Conservation (phyloP, 2,888 invertebrate genomes). For the Drosophila tripunctata region DNA sequence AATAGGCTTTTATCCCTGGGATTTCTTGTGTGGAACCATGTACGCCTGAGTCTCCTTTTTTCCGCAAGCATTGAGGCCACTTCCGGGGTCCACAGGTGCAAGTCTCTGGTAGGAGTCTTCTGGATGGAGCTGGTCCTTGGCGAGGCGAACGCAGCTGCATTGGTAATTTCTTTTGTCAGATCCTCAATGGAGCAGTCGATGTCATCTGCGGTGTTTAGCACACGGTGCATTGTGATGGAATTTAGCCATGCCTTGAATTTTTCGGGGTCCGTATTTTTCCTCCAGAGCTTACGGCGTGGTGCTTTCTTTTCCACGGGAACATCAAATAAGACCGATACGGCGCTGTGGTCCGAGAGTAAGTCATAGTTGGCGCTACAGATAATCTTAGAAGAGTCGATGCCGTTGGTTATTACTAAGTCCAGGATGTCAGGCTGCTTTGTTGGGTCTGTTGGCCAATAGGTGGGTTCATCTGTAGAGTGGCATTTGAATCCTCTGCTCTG, state of each 20-base stretch:
- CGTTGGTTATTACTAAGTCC: background rate
- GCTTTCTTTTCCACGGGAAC: background rate
- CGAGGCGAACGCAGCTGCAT: background rate
- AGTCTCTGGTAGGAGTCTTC: conserved; percentile 1
- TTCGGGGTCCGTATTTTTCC: background rate
- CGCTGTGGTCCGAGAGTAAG: background rate
- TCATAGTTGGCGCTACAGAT: background rate
- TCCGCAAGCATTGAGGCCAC: background rate
- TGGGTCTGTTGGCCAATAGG: conserved; percentile 2
- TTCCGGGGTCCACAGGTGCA: conserved; percentile 41
- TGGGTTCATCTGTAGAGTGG: conserved; percentile 1
- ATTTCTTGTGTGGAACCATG: background rate
- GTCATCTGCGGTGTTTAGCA: conserved; percentile 1
- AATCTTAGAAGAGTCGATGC: background rate
- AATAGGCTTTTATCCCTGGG: background rate
- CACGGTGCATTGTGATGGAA: background rate
- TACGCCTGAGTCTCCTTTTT: conserved; percentile 1
- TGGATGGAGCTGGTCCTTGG: background rate
- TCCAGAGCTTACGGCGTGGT: background rate
- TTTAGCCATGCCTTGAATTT: background rate
- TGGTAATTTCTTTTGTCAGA: background rate
- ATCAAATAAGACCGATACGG: background rate
- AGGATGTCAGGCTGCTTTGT: background rate
- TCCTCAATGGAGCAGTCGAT: background rate
- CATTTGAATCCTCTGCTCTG: background rate